Evolutionary conservation across 2,888 invertebrate species (phyloP).

Genomic region (Orthosia incerta): DNA sequence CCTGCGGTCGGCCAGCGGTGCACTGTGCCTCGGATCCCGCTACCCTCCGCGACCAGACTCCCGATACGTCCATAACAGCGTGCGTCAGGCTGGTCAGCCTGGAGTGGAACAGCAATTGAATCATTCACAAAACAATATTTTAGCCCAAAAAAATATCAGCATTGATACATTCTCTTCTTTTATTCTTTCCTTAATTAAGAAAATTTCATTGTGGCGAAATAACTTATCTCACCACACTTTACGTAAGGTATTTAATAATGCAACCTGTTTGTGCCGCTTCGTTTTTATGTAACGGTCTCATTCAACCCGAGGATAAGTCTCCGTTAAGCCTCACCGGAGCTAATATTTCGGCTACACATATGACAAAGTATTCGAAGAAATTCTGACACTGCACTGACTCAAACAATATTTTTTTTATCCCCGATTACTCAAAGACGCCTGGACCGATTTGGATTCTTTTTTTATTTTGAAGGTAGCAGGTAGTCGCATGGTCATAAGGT

Average conservation of each 20-base stretch:
- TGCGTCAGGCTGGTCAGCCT: too few species aligned
- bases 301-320: slow-evolving; percentile 24
- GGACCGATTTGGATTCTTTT: too few species aligned
- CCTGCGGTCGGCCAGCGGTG: too few species aligned
- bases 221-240: slow-evolving; percentile 38
- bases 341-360: slow-evolving; percentile 27
- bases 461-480: too few species aligned
- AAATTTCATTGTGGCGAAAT: slow-evolving; percentile 28
- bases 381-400: slow-evolving; percentile 4
- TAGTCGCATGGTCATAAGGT: too few species aligned
- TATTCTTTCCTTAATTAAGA: slow-evolving; percentile 24
- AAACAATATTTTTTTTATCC: too few species aligned
- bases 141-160: neutral
- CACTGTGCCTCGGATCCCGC: too few species aligned
- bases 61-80: too few species aligned
- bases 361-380: slow-evolving; percentile 11
- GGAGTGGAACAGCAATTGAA: too few species aligned
- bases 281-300: slow-evolving; percentile 56
- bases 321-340: slow-evolving; percentile 24
- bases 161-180: slow-evolving; percentile 1
- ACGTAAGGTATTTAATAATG: slow-evolving; percentile 52
- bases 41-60: too few species aligned
- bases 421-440: too few species aligned
- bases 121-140: neutral
- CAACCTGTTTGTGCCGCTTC: slow-evolving; percentile 46